Evolutionary conservation across 2,888 invertebrate species (phyloP), one percentile per base, ranked within the genome.

Genomic region (Pyrrhosoma nymphula): DNA sequence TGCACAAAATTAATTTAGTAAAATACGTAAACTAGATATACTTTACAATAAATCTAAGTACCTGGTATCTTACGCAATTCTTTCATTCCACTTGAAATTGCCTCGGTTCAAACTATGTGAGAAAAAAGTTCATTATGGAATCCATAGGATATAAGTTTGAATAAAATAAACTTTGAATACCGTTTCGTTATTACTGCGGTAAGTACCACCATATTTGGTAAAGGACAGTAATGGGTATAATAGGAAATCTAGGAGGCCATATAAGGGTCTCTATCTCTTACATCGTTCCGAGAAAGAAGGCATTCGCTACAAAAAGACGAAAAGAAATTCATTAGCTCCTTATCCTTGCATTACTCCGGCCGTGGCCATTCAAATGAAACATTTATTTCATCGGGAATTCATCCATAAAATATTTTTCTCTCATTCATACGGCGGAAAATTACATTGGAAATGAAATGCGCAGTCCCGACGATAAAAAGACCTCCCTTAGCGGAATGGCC

Each of bases 331-430:
- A 82, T 82, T 82, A 82, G 30, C 30, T 82, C 82, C 35, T 82
- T 35, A 82, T 35, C 82, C 35, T 35, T 82, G 82, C 35, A 82
- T 82, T 35, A 82, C 35, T 82, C 82, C 82, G 69, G 30, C 82
- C 82, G 35, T 82, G 82, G 35, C 26, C 30, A 82, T 82, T 82
- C 82, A 82, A 82, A 82, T 30, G 82, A 82, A 82, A 82, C 82
- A 82, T 82, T 82, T 82, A 82, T 82, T 82, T 82, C 82, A 82
- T 82, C 82, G 82, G 82, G 82, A 82, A 82, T 82, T 82, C 82
- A 82, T 82, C 30, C 82, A 93, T 69, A 63, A 47, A 75, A n/a
- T 47, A 60, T 35, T 93, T 75, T 93, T 35, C 69, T 93, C 47
- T 47, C 47, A 89, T 47, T 75, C 63, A 75, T 20, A 69, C 47